These are phyloP conservation scores for Protophormia terraenovae DNA, from an alignment of 2,888 invertebrate species.

Conservation along the genomic window DNA sequence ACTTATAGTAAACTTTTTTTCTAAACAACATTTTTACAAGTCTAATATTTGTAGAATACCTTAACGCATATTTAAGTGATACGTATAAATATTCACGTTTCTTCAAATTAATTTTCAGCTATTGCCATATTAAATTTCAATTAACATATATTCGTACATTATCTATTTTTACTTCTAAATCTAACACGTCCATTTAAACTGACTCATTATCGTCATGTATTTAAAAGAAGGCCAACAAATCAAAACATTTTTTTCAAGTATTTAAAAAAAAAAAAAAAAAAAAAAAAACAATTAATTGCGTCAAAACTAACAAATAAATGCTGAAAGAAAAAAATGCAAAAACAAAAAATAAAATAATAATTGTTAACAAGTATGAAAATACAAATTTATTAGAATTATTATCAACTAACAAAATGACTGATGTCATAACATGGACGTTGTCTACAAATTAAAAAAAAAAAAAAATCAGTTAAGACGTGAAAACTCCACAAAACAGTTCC, in stretches of 20 bases:
- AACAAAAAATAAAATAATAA: neutral
- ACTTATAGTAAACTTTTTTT: too few relatives aligned
- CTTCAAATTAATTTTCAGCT: neutral
- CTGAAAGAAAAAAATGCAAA: neutral
- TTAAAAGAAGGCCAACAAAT: neutral
- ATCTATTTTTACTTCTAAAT: neutral
- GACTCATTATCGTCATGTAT: neutral
- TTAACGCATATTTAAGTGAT: too few relatives aligned
- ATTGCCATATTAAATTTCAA: neutral
- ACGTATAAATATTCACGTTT: neutral
- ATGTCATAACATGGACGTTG: slow-evolving; percentile 51
- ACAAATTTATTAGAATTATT: slow-evolving; percentile 36
- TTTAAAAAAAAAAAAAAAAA: too few relatives aligned
- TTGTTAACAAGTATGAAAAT: neutral
- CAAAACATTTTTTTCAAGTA: neutral
- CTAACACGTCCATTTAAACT: neutral
- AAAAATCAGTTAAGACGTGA: slow-evolving; percentile 7
- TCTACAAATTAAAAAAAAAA: neutral
- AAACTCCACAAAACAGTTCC: neutral
- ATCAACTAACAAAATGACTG: neutral
- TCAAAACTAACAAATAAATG: slow-evolving; percentile 25
- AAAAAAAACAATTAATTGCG: slow-evolving; percentile 28
- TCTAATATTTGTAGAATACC: too few relatives aligned
- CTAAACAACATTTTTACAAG: too few relatives aligned
- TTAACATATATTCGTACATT: neutral